Percentiles rank a stretch among this genome's conserved stretches.
phyloP scores from a whole-genome alignment of 64 coral and sea anemone species.

The Pachyseris speciosa region DNA sequence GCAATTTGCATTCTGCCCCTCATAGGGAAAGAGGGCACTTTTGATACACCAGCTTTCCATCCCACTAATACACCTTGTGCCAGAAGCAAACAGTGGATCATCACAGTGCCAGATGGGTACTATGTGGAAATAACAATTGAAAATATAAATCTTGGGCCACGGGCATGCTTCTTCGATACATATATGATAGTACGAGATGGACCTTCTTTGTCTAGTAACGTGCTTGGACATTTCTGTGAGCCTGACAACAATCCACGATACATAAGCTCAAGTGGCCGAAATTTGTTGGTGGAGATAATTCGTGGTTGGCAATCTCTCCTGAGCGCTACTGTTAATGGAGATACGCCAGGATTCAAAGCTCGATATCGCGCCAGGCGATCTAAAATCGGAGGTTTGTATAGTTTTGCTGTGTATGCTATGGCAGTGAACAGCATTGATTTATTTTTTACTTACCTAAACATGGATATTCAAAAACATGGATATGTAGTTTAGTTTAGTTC shows the following conservation, averaged over 20 bases:
- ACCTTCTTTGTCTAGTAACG: neutral
- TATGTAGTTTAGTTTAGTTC: no score
- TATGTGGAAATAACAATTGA: conserved; percentile 1
- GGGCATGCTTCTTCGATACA: neutral
- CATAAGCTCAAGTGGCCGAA: neutral
- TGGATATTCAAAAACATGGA: no score
- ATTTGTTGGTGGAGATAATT: neutral
- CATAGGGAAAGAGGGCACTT: neutral
- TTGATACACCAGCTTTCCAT: neutral
- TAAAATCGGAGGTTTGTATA: neutral
- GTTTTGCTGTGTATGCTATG: no score
- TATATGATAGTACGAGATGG: neutral
- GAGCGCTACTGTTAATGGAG: neutral
- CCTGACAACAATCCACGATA: no score
- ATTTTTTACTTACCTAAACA: no score
- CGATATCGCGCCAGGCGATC: neutral
- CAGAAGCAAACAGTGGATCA: neutral
- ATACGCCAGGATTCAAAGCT: neutral
- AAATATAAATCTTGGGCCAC: neutral
- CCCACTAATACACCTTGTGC: neutral
- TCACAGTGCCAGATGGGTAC: neutral
- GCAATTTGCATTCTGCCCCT: neutral
- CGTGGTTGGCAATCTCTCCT: neutral
- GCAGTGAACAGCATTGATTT: neutral
- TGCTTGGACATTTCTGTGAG: neutral